These are phyloP conservation scores for Actenoides hombroni DNA, from an alignment of 2,113 vertebrate species.

Conservation along the genomic window DNA sequence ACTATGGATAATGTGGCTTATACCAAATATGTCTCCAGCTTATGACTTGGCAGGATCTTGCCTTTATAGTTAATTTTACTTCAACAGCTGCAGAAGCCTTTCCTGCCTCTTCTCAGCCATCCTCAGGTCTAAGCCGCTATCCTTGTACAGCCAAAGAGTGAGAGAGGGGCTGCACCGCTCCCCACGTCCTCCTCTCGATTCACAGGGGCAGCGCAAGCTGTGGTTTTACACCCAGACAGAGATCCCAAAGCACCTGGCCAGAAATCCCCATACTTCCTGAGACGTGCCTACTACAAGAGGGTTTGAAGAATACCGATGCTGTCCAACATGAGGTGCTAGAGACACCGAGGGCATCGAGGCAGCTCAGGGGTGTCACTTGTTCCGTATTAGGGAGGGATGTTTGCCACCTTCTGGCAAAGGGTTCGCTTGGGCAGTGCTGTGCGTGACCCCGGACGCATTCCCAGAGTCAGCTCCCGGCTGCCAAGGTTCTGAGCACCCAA, in stretches of 20 bases:
- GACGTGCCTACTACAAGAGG: neutral
- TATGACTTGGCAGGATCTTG: neutral
- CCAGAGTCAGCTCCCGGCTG: neutral
- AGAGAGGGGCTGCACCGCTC: neutral
- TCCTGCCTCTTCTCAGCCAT: neutral
- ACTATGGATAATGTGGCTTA: neutral
- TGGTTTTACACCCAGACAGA: neutral
- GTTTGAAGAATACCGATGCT: rapidly evolving
- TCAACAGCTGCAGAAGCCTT: neutral
- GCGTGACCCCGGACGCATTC: neutral
- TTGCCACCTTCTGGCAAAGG: neutral
- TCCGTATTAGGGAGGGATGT: neutral
- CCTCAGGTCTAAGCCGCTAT: neutral
- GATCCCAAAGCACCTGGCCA: neutral
- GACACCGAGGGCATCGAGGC: rapidly evolving
- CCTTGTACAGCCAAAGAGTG: neutral
- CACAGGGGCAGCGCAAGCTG: neutral
- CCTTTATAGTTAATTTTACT: neutral
- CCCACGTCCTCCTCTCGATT: neutral
- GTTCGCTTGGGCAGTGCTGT: neutral
- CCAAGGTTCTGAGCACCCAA: neutral
- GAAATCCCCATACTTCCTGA: rapidly evolving
- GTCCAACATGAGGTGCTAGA: neutral
- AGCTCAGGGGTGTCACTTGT: neutral
- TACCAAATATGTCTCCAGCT: neutral